Evolutionary conservation across 92 coral and sea anemone species (phyloP).

Genomic region (Chrysogorgia sp.): DNA sequence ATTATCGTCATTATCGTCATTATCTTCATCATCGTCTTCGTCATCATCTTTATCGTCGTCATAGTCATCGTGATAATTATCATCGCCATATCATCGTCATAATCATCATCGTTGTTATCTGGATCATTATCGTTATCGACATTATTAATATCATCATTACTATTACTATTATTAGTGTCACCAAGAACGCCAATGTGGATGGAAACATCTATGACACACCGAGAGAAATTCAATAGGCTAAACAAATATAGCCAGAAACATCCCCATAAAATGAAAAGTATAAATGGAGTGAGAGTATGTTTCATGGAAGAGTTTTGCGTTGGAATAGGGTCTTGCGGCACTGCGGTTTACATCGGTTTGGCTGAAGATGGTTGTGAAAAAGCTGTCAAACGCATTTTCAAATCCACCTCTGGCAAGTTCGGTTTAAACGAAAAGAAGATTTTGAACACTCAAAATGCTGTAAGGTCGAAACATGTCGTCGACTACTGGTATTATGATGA

Average conservation of each 20-base stretch:
- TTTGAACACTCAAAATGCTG: not conserved
- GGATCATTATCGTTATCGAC: no score
- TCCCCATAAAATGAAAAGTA: not conserved
- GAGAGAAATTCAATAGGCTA: not conserved
- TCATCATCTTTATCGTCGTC: no score
- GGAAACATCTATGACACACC: no score
- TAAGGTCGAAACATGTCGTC: not conserved
- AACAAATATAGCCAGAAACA: not conserved
- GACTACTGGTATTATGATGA: not conserved
- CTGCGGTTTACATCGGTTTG: constrained; percentile 6
- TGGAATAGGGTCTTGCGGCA: not conserved
- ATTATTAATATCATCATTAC: no score
- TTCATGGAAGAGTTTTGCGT: not conserved
- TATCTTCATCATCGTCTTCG: no score
- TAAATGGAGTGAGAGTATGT: constrained; percentile 1
- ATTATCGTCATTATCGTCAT: no score
- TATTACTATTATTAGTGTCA: no score
- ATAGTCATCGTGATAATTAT: no score
- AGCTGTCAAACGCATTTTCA: not conserved
- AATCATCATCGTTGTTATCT: no score
- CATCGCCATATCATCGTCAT: no score
- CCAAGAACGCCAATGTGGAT: no score
- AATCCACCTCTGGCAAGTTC: not conserved
- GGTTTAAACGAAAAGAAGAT: not conserved
- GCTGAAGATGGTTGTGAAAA: not conserved